Evolutionary conservation across 2,113 vertebrate species (phyloP).

Genomic region (Zosterops japonicus): DNA sequence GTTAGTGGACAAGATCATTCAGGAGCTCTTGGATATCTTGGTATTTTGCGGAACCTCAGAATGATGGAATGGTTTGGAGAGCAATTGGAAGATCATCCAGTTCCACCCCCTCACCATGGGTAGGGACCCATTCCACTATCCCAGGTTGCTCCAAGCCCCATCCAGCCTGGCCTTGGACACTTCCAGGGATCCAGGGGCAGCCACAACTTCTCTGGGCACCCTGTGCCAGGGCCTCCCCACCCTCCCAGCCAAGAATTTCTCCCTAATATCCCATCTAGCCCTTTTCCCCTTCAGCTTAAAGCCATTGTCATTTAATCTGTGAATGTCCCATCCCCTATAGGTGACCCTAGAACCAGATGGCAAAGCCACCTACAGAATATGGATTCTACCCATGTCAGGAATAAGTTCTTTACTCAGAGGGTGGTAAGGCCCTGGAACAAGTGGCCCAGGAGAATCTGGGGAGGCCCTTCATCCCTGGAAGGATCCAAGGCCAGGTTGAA

Average conservation of each 20-base stretch:
- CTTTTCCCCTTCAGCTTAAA: not conserved
- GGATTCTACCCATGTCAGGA: not conserved
- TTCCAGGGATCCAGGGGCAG: not conserved
- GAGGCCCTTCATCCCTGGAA: not conserved
- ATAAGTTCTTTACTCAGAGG: not conserved
- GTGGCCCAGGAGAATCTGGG: not conserved
- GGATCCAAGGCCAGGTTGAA: not conserved
- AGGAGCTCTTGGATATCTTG: not conserved
- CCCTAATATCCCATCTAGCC: not conserved
- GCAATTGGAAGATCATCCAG: not conserved
- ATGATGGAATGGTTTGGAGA: not conserved
- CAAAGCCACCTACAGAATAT: not conserved
- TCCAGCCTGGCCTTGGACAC: not conserved
- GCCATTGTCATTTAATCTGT: accelerated
- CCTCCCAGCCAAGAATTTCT: not conserved
- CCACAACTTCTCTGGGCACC: not conserved
- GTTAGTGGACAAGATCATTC: not conserved
- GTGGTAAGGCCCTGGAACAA: not conserved
- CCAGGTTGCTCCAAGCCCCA: accelerated
- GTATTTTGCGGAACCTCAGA: not conserved
- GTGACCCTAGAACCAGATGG: not conserved
- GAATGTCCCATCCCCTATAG: not conserved
- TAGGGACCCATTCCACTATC: accelerated
- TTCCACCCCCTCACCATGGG: not conserved
- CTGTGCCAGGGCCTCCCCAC: accelerated